These are phyloP conservation scores for Anticlea derivata DNA, from an alignment of 2,888 invertebrate genomes.

Conservation along the genomic window DNA sequence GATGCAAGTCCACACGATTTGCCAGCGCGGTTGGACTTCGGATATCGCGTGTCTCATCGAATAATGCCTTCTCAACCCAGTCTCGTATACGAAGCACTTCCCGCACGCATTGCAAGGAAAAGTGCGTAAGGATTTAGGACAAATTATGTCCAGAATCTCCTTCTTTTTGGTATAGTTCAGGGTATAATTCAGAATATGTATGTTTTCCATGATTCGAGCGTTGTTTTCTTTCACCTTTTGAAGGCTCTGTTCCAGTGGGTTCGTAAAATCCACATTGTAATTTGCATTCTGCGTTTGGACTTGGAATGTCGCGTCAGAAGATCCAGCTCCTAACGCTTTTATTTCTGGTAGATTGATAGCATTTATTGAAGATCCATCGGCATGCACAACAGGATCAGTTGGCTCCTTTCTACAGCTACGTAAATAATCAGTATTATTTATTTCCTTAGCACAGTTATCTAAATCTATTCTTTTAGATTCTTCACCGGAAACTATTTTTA, in stretches of 20 bases:
- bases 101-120: constrained; percentile 73
- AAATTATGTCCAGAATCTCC: constrained; percentile 63
- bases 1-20: constrained; percentile 76
- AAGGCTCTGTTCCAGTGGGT: constrained; percentile 70
- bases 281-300: not conserved
- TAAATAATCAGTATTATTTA: constrained; percentile 31
- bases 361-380: not conserved
- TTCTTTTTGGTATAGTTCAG: constrained; percentile 74
- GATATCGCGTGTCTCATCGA: constrained; percentile 61
- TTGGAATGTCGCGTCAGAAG: not conserved
- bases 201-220: constrained; percentile 77
- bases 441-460: constrained; percentile 62
- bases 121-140: constrained; percentile 61
- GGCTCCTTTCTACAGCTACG: constrained; percentile 1
- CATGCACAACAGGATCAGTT: not conserved
- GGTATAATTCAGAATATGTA: constrained; percentile 73
- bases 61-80: constrained; percentile 71
- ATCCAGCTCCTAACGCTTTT: not conserved
- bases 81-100: constrained; percentile 76
- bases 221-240: constrained; percentile 78
- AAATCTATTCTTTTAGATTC: constrained; percentile 60
- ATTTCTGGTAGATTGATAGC: constrained; percentile 5
- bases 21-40: constrained; percentile 69
- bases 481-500: constrained; percentile 65
- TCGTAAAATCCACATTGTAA: constrained; percentile 35